Percentiles rank a stretch among this genome's conserved stretches.
phyloP scores from a whole-genome alignment of 2,113 vertebrate genomes.

The Cichladusa arquata region DNA sequence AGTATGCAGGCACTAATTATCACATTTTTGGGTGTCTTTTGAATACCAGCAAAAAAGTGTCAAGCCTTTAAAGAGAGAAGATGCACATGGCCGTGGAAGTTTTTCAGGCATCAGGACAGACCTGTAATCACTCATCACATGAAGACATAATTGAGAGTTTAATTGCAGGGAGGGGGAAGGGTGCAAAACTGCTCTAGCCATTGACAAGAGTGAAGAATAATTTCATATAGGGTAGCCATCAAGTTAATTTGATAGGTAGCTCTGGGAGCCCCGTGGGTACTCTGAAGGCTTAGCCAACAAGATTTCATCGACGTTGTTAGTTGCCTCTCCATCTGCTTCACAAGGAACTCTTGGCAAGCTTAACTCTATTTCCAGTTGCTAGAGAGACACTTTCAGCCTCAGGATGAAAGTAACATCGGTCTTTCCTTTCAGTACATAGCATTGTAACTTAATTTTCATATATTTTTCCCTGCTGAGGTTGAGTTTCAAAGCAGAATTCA shows the following conservation, averaged over 20 bases:
- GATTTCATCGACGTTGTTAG: slow-evolving; percentile 45
- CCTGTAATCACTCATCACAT: neutral
- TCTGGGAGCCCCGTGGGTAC: neutral
- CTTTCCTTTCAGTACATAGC: slow-evolving; percentile 9
- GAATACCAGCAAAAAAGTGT: neutral
- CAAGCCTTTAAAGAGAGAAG: neutral
- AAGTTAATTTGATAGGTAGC: slow-evolving; percentile 21
- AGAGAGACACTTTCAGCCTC: slow-evolving; percentile 37
- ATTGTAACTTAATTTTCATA: neutral
- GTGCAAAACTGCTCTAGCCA: neutral
- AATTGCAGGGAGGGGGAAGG: neutral
- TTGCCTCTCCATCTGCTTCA: slow-evolving; percentile 22
- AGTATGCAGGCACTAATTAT: neutral
- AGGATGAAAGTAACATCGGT: slow-evolving; percentile 1
- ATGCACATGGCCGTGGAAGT: neutral
- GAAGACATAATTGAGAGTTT: neutral
- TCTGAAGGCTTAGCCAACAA: neutral
- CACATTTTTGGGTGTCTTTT: neutral
- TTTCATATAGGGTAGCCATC: neutral
- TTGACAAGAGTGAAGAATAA: neutral
- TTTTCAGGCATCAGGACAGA: neutral
- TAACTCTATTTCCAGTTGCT: slow-evolving; percentile 24
- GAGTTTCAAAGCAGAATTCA: neutral
- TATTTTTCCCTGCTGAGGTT: neutral
- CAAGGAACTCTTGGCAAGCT: slow-evolving; percentile 30